Conservation (phyloP, 2,888 invertebrate species). For the Aphelenchoides bicaudatus region DNA sequence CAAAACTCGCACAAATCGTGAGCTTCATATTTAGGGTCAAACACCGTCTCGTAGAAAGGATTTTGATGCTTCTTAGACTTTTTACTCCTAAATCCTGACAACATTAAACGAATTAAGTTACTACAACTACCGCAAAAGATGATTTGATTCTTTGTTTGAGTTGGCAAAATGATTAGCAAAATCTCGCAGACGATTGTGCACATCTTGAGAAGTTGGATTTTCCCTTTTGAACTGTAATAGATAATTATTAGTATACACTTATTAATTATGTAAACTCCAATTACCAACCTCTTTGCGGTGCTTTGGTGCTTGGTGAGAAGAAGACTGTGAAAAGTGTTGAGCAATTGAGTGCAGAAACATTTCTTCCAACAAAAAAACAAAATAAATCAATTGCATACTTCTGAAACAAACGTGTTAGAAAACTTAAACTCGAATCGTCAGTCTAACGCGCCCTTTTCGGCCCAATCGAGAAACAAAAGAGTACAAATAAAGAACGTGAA, state of each 20-base stretch:
- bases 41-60: constrained; percentile 26
- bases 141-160: background rate
- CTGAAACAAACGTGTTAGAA: too few relatives aligned
- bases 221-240: background rate
- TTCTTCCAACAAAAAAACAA: too few relatives aligned
- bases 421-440: too few relatives aligned
- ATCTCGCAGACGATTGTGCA: constrained; percentile 5
- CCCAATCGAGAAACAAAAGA: too few relatives aligned
- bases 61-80: constrained; percentile 27
- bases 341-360: background rate
- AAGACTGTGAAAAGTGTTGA: background rate
- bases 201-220: background rate
- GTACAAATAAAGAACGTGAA: too few relatives aligned
- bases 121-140: constrained; percentile 3
- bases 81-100: background rate
- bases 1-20: constrained; percentile 52
- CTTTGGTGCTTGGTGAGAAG: background rate
- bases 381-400: too few relatives aligned
- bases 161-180: background rate
- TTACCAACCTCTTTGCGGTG: constrained; percentile 1
- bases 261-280: background rate
- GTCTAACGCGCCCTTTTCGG: too few relatives aligned
- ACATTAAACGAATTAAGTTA: background rate
- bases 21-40: constrained; percentile 29
- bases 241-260: background rate